Conservation (phyloP, 2,888 invertebrate genomes). For the Phengaris arion region DNA sequence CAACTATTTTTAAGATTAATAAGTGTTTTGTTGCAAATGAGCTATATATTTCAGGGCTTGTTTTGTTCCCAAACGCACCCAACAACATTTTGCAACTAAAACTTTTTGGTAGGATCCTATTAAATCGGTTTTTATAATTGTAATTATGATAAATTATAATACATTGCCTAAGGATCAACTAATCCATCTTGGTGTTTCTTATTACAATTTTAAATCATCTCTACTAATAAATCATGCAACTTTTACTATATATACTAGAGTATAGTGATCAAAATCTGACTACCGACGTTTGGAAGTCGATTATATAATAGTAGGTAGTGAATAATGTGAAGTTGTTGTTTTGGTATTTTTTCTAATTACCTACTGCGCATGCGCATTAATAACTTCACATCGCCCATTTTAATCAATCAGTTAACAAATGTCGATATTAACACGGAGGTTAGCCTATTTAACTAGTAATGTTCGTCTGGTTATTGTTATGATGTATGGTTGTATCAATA, state of each 20-base stretch:
- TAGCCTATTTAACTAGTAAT: slow-evolving; percentile 41
- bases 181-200: slow-evolving; percentile 45
- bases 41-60: not conserved
- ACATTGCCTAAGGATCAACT: slow-evolving; percentile 32
- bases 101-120: not conserved
- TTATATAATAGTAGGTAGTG: not conserved
- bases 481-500: slow-evolving; percentile 63
- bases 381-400: not conserved
- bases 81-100: not conserved
- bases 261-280: not conserved
- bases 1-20: slow-evolving; percentile 54
- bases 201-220: slow-evolving; percentile 10
- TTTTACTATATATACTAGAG: not conserved
- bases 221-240: not conserved
- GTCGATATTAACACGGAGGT: slow-evolving; percentile 42
- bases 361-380: not conserved
- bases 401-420: slow-evolving; percentile 13
- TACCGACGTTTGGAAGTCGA: not conserved
- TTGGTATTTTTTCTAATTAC: not conserved
- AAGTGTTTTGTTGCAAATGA: slow-evolving; percentile 41
- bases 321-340: not conserved
- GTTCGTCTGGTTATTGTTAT: slow-evolving; percentile 64
- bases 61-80: not conserved
- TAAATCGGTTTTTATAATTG: not conserved
- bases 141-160: not conserved